Evolutionary conservation across 2,888 invertebrate genomes (phyloP).

Genomic region (Creontiades dilutus): DNA sequence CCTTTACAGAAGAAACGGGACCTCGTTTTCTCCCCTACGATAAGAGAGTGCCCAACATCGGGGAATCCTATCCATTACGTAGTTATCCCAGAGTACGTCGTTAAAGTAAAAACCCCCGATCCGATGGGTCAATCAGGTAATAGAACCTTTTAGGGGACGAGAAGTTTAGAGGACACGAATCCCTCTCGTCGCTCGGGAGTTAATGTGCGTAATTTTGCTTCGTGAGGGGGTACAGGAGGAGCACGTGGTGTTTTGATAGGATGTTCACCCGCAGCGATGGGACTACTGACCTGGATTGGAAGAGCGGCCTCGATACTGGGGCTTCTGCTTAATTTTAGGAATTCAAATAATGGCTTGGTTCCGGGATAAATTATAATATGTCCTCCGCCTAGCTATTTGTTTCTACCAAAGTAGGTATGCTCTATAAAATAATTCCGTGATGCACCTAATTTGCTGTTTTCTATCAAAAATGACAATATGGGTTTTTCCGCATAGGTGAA

Average conservation of each 20-base stretch:
- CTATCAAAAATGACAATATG: too few relatives aligned
- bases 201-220: constrained; percentile 57
- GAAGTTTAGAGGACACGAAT: constrained; percentile 18
- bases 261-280: constrained; percentile 3
- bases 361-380: too few relatives aligned
- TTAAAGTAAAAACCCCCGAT: constrained; percentile 29
- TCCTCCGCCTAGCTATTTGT: too few relatives aligned
- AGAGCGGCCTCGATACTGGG: neutral
- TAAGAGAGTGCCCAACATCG: neutral
- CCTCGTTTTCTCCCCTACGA: neutral
- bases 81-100: constrained; percentile 40
- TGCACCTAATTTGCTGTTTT: too few relatives aligned
- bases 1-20: constrained; percentile 25
- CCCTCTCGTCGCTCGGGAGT: constrained; percentile 20
- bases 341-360: neutral
- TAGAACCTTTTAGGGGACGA: constrained; percentile 25
- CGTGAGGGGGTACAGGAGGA: constrained; percentile 22
- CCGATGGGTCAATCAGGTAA: constrained; percentile 50
- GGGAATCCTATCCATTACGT: constrained; percentile 26
- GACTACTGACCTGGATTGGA: constrained; percentile 41
- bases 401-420: too few relatives aligned
- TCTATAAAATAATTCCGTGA: too few relatives aligned
- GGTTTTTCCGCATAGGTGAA: too few relatives aligned
- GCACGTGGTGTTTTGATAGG: constrained; percentile 47
- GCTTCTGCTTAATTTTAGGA: constrained; percentile 1